A percentile compares a stretch with the other conserved stretches of the same genome.
phyloP scores from a whole-genome alignment of 2,888 invertebrate species.

The Amblyjoppa proteus region DNA sequence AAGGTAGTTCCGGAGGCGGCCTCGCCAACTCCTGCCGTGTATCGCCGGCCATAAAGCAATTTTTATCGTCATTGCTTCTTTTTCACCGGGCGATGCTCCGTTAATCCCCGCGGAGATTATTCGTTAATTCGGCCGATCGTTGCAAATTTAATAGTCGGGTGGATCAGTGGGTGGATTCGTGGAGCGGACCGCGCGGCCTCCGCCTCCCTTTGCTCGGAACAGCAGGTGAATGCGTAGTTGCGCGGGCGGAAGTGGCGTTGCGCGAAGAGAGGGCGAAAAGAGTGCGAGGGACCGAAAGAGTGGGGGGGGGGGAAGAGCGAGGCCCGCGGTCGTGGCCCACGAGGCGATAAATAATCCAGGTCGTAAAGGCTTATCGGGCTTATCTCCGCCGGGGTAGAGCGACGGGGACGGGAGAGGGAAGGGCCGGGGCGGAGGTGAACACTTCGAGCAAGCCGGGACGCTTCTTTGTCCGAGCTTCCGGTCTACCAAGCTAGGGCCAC shows the following conservation, averaged over 20 bases:
- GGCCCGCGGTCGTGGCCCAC: conserved; percentile 49
- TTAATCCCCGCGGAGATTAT: conserved; percentile 63
- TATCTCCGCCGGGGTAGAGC: conserved; percentile 61
- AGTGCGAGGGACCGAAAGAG: neutral
- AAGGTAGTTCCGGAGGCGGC: neutral
- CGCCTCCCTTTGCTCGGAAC: conserved; percentile 9
- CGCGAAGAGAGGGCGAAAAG: conserved; percentile 16
- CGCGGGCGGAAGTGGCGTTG: conserved; percentile 22
- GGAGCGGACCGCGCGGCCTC: neutral
- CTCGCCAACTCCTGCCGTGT: neutral
- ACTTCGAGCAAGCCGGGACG: conserved; percentile 54
- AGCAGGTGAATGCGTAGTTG: conserved; percentile 45
- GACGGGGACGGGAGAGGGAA: conserved; percentile 39
- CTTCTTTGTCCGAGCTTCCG: conserved; percentile 69
- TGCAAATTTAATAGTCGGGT: conserved; percentile 65
- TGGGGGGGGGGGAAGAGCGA: conserved; percentile 2
- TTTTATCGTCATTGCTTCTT: conserved; percentile 42
- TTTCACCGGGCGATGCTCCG: conserved; percentile 54
- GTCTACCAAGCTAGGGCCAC: conserved; percentile 50
- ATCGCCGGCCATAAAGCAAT: neutral
- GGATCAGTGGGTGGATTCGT: conserved; percentile 51
- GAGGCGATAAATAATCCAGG: conserved; percentile 71
- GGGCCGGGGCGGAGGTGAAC: conserved; percentile 35
- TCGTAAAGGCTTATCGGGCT: conserved; percentile 71
- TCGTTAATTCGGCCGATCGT: conserved; percentile 65